phyloP scores from a whole-genome alignment of 2,888 invertebrate genomes.

The Nyleta sp. region DNA sequence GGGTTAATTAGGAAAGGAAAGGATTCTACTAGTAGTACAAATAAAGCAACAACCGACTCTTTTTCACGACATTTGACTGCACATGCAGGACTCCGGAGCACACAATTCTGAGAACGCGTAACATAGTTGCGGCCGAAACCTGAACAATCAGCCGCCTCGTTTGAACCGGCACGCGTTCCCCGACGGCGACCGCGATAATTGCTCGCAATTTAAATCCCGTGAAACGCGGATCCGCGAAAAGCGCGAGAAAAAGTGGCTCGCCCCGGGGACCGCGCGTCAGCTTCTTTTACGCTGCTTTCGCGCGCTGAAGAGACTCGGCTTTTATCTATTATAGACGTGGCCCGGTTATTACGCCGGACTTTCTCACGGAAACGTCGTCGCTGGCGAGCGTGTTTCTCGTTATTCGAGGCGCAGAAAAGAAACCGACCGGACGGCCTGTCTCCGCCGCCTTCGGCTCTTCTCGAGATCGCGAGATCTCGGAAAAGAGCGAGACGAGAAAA shows the following conservation, averaged over 20 bases:
- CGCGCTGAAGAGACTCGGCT: constrained; percentile 21
- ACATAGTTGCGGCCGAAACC: constrained; percentile 11
- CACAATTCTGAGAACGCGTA: constrained; percentile 5
- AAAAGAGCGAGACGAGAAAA: constrained; percentile 45
- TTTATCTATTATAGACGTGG: constrained; percentile 48
- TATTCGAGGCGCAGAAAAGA: constrained; percentile 52
- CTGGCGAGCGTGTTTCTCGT: constrained; percentile 46
- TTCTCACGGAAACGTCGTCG: constrained; percentile 55
- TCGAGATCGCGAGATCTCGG: constrained; percentile 37
- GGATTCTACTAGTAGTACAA: no score
- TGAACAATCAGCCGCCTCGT: constrained; percentile 17
- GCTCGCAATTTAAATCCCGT: constrained; percentile 33
- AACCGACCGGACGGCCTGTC: constrained; percentile 59
- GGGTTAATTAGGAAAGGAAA: no score
- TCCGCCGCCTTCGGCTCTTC: constrained; percentile 55
- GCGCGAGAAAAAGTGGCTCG: constrained; percentile 17
- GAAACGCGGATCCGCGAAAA: constrained; percentile 34
- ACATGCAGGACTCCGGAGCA: background rate
- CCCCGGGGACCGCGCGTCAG: background rate
- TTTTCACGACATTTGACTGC: no score
- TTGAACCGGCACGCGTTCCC: constrained; percentile 23
- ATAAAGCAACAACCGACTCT: no score
- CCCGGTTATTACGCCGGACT: constrained; percentile 54
- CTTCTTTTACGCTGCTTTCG: constrained; percentile 1
- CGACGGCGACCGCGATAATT: constrained; percentile 22